A percentile compares a stretch with the other conserved stretches of the same genome.
phyloP scores from a whole-genome alignment of 1,140 invertebrate species.

The Zaprionus capensis region DNA sequence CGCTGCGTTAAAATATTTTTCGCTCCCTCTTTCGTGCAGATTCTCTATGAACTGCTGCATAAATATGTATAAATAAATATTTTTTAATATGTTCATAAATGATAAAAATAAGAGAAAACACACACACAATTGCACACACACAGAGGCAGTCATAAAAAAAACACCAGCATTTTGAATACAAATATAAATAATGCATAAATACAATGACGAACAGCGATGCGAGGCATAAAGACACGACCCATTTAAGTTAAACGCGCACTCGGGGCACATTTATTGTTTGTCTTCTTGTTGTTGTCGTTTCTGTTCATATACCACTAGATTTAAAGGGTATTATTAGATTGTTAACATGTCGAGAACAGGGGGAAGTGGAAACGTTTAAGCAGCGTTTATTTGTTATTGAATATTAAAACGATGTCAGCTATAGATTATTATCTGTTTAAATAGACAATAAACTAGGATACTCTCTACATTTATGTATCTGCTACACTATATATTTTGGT shows the following conservation, averaged over 20 bases:
- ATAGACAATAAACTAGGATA: neutral
- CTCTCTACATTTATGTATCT: neutral
- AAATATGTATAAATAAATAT: conserved; percentile 54
- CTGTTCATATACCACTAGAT: conserved; percentile 3
- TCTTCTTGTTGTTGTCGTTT: neutral
- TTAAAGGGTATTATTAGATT: conserved; percentile 3
- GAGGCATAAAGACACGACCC: conserved; percentile 66
- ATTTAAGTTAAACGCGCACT: conserved; percentile 69
- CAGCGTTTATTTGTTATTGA: neutral
- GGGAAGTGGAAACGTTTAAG: neutral
- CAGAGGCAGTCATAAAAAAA: conserved; percentile 17
- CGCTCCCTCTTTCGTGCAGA: neutral
- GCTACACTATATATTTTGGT: neutral
- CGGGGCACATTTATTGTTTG: conserved; percentile 25
- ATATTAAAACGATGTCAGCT: neutral
- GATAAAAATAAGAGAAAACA: conserved; percentile 44
- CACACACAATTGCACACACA: conserved; percentile 4
- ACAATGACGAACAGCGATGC: conserved; percentile 55
- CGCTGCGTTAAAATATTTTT: conserved; percentile 8
- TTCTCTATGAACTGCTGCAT: conserved; percentile 24
- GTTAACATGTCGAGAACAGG: neutral
- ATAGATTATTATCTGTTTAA: neutral
- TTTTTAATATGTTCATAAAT: conserved; percentile 57
- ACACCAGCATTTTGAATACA: conserved; percentile 43
- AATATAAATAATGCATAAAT: conserved; percentile 73